Evolutionary conservation across 2,113 vertebrate species (phyloP).

Genomic region (Daubentonia madagascariensis): DNA sequence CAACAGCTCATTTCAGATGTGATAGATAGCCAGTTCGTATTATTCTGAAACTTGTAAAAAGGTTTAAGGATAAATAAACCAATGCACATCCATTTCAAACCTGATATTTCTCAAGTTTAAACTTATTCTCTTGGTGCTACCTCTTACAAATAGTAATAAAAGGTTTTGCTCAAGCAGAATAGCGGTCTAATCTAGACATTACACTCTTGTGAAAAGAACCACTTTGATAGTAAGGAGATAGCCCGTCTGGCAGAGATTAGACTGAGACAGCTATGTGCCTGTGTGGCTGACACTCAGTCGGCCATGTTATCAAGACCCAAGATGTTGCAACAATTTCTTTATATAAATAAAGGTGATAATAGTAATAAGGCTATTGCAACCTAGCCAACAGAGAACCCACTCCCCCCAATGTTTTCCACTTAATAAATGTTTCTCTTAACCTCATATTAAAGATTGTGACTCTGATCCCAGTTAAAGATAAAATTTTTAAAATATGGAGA

Average conservation of each 20-base stretch:
- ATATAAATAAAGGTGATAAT: background rate
- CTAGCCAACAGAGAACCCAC: background rate
- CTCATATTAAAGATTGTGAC: background rate
- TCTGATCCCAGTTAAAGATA: slow-evolving; percentile 2
- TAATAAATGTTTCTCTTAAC: background rate
- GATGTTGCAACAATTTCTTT: background rate
- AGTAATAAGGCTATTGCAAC: background rate
- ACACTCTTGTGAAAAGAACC: slow-evolving; percentile 10
- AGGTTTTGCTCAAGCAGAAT: background rate
- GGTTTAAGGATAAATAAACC: slow-evolving; percentile 23
- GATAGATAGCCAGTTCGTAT: background rate
- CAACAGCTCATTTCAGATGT: background rate
- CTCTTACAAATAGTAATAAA: slow-evolving; percentile 33
- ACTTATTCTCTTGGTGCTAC: background rate
- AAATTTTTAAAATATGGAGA: slow-evolving; percentile 35
- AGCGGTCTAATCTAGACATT: background rate
- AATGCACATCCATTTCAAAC: background rate
- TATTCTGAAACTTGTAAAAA: slow-evolving; percentile 16
- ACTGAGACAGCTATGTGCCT: background rate
- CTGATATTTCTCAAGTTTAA: slow-evolving; percentile 14
- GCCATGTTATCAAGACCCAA: background rate
- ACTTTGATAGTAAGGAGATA: background rate
- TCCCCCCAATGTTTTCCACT: background rate
- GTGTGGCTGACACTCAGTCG: background rate
- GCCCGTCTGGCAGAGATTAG: background rate